Percentiles rank a stretch among this genome's conserved stretches.
These are phyloP conservation scores for Rhagium mordax DNA, from an alignment of 2,888 invertebrate genomes.

Conservation along the genomic window DNA sequence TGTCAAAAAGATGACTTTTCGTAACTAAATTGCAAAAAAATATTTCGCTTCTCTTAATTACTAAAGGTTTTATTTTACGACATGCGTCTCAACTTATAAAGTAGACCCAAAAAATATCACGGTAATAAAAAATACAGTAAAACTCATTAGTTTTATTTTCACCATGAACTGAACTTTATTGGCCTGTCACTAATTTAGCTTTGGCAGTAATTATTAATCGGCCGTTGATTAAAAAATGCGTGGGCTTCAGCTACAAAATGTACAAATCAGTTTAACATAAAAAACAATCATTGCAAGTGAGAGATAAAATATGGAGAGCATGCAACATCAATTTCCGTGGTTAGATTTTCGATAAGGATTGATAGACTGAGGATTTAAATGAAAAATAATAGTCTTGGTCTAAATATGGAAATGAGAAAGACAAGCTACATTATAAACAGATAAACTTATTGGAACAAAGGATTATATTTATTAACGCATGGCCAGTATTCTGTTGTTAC, in stretches of 20 bases:
- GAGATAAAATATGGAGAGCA: constrained; percentile 7
- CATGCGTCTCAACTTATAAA: not conserved
- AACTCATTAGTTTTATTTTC: constrained; percentile 30
- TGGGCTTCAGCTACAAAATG: not conserved
- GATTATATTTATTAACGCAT: constrained; percentile 1
- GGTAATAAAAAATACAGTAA: constrained; percentile 15
- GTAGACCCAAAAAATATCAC: constrained; percentile 10
- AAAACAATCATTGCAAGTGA: constrained; percentile 6
- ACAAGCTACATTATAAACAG: not conserved
- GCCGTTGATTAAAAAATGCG: constrained; percentile 27
- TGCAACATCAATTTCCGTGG: constrained; percentile 13
- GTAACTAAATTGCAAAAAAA: not conserved
- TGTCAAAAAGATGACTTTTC: too few species aligned
- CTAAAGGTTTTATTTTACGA: not conserved
- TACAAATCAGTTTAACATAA: constrained; percentile 8
- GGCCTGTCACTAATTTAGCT: constrained; percentile 29
- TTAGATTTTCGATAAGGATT: constrained; percentile 10
- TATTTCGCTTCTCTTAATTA: not conserved
- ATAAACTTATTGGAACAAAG: not conserved
- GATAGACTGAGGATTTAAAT: not conserved
- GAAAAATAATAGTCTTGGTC: not conserved
- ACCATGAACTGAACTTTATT: constrained; percentile 33
- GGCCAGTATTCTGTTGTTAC: not conserved
- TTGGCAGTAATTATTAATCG: constrained; percentile 32
- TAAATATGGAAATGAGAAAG: not conserved